Evolutionary conservation across 2,113 vertebrate species (phyloP).

Genomic region (Semicossyphus pulcher): DNA sequence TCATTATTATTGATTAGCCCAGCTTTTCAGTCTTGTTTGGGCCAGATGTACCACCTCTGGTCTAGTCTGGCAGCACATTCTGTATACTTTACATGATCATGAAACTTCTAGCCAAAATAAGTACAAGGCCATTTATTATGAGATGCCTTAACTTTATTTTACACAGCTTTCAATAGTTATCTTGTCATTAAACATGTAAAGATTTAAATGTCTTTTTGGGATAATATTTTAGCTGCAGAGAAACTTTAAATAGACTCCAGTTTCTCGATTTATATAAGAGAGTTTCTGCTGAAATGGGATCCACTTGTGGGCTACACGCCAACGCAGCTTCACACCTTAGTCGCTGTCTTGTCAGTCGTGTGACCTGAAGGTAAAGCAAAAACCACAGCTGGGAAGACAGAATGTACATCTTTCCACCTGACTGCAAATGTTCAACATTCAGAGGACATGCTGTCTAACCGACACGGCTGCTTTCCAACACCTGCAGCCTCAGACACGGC

Average conservation of each 20-base stretch:
- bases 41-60: not conserved
- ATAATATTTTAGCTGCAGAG: not conserved
- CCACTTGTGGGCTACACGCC: slow-evolving; percentile 5
- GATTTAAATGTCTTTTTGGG: no score
- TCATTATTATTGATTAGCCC: no score
- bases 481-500: slow-evolving; percentile 53
- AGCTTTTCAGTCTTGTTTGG: not conserved
- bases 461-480: slow-evolving; percentile 39
- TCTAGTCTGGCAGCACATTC: not conserved
- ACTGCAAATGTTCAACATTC: slow-evolving; percentile 49
- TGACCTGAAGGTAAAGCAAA: slow-evolving; percentile 44
- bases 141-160: no score
- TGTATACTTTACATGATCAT: not conserved
- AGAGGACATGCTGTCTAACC: slow-evolving; percentile 9
- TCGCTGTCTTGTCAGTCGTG: slow-evolving; percentile 13
- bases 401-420: slow-evolving; percentile 46
- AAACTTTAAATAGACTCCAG: not conserved
- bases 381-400: slow-evolving; percentile 45
- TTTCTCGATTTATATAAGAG: not conserved
- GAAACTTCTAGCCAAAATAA: not conserved
- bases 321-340: slow-evolving; percentile 18
- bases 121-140: not conserved
- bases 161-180: not conserved
- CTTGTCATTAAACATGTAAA: not conserved
- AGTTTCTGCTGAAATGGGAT: not conserved